phyloP scores from a whole-genome alignment of 2,113 vertebrate genomes.

The Vombatus ursinus region DNA sequence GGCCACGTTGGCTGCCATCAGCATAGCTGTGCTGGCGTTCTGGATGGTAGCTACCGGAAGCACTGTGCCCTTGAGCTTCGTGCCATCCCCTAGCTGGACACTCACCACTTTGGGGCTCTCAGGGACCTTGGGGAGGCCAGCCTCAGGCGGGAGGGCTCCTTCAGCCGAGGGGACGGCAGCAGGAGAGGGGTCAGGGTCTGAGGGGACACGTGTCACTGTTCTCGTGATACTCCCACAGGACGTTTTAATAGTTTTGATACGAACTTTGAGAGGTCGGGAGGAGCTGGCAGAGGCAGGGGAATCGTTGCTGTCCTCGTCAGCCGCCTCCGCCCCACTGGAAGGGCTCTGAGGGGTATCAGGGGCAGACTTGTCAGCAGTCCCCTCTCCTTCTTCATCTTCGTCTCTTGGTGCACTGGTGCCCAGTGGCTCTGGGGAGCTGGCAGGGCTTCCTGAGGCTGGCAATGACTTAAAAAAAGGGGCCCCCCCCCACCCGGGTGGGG shows the following conservation, averaged over 20 bases:
- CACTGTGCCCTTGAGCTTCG: conserved; percentile 88
- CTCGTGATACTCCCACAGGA: conserved; percentile 89
- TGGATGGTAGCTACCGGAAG: conserved; percentile 91
- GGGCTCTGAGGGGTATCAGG: conserved; percentile 75
- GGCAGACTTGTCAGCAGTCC: conserved; percentile 69
- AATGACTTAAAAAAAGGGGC: conserved; percentile 70
- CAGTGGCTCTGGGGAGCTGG: conserved; percentile 60
- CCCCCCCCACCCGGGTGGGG: conserved; percentile 20
- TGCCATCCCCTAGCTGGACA: conserved; percentile 80
- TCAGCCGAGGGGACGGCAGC: conserved; percentile 43
- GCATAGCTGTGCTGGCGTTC: conserved; percentile 96
- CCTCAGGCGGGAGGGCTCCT: conserved; percentile 51
- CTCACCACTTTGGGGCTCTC: conserved; percentile 84
- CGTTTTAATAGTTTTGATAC: conserved; percentile 96
- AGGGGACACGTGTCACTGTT: conserved; percentile 88
- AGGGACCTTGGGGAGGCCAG: conserved; percentile 64
- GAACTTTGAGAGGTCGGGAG: conserved; percentile 91
- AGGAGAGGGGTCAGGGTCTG: conserved; percentile 82
- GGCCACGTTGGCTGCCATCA: conserved; percentile 87
- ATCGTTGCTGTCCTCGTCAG: conserved; percentile 78
- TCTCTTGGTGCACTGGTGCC: conserved; percentile 72
- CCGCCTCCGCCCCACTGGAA: conserved; percentile 85
- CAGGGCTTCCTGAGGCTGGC: conserved; percentile 68
- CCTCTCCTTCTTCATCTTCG: conserved; percentile 72
- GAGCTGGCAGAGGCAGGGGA: conserved; percentile 84